These are phyloP conservation scores for Tipula vernalis DNA, from an alignment of 2,888 invertebrate species.

Conservation along the genomic window DNA sequence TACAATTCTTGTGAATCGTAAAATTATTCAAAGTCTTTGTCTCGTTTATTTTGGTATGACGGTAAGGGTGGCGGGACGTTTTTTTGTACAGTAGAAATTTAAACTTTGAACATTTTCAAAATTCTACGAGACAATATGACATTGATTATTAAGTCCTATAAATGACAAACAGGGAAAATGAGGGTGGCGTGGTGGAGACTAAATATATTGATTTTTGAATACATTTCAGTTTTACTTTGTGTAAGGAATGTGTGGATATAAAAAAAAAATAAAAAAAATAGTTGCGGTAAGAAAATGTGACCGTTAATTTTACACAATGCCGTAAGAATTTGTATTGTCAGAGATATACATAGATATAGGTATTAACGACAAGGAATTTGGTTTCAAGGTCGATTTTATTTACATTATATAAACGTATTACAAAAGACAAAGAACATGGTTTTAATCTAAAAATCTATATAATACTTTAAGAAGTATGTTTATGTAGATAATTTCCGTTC, in stretches of 20 bases:
- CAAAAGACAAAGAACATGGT: not conserved
- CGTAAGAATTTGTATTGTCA: no score
- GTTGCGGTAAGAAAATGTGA: not conserved
- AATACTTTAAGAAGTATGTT: not conserved
- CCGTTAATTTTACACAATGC: not conserved
- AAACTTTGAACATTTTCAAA: no score
- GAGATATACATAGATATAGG: no score
- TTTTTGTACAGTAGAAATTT: no score
- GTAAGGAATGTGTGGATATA: not conserved
- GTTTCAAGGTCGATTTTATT: not conserved
- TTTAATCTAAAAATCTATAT: not conserved
- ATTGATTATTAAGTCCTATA: no score
- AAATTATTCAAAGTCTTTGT: no score
- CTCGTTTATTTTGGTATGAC: no score
- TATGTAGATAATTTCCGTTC: no score
- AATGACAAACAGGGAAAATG: not conserved
- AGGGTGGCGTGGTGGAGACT: not conserved
- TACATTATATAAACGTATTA: not conserved
- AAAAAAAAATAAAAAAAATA: not conserved
- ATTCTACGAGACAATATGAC: no score
- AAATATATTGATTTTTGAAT: not conserved
- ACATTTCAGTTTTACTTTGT: not conserved
- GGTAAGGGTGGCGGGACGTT: no score
- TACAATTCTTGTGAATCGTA: no score
- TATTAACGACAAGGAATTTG: not conserved